Conservation (phyloP, 2,113 vertebrate species). For the Seriola dumerili region DNA sequence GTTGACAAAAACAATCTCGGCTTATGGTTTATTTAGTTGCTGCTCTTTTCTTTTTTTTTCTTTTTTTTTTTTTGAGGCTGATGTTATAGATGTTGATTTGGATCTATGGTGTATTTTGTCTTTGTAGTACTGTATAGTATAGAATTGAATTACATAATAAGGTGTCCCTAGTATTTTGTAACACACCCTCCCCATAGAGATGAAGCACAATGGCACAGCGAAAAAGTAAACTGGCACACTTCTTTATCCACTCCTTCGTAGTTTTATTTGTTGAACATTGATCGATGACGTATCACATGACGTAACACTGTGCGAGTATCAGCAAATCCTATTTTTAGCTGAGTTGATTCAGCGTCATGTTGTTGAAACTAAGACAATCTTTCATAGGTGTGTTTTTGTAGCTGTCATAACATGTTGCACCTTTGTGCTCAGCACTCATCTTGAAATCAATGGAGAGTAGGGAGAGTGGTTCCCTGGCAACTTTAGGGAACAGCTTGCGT, state of each 20-base stretch:
- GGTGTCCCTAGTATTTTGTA: not conserved
- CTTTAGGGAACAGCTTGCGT: slow-evolving; percentile 74
- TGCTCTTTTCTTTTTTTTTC: not conserved
- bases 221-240: not conserved
- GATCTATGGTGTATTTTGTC: not conserved
- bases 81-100: not conserved
- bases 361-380: not conserved
- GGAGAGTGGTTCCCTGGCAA: slow-evolving; percentile 64
- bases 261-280: not conserved
- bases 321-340: not conserved
- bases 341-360: slow-evolving; percentile 4
- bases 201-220: not conserved
- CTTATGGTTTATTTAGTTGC: too few relatives aligned
- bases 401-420: slow-evolving; percentile 39
- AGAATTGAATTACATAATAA: not conserved
- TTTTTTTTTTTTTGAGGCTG: not conserved
- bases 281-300: not conserved
- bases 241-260: not conserved
- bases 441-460: slow-evolving; percentile 42
- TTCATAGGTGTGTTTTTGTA: slow-evolving; percentile 32
- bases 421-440: slow-evolving; percentile 27
- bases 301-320: not conserved
- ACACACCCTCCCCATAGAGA: not conserved
- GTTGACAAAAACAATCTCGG: not conserved
- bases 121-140: not conserved